Conservation (phyloP, 2,888 invertebrate species). For the Gandaritis pyraliata region DNA sequence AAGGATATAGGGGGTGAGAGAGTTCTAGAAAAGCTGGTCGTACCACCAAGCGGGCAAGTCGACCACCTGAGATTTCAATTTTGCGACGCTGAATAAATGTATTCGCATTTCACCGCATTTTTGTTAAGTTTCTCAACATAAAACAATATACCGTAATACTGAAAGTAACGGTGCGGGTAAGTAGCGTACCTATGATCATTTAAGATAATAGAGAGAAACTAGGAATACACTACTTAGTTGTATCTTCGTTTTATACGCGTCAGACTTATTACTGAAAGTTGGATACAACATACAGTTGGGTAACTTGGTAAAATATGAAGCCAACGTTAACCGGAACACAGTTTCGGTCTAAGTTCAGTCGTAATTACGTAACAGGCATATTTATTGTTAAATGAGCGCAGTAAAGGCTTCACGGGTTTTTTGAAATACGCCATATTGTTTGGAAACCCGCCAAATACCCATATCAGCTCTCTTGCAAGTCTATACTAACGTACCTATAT, state of each 20-base stretch:
- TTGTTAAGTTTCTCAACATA: conserved; percentile 62
- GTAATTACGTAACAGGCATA: conserved; percentile 35
- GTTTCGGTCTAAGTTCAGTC: conserved; percentile 9
- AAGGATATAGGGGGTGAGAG: conserved; percentile 43
- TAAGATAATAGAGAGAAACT: conserved; percentile 1
- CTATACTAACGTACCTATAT: conserved; percentile 41
- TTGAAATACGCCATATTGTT: conserved; percentile 57
- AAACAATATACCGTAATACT: conserved; percentile 51
- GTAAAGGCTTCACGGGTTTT: conserved; percentile 50
- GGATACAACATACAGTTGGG: conserved; percentile 4
- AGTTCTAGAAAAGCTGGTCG: conserved; percentile 55
- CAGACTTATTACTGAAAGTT: conserved; percentile 4
- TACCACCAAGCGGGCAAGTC: conserved; percentile 53
- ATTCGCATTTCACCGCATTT: conserved; percentile 67
- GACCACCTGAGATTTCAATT: conserved; percentile 83
- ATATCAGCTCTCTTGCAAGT: conserved; percentile 48
- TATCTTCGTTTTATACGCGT: neutral
- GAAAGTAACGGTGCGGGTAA: conserved; percentile 20
- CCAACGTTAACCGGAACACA: conserved; percentile 17
- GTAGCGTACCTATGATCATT: conserved; percentile 23
- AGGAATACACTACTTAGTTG: conserved; percentile 1
- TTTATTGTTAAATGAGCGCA: conserved; percentile 43
- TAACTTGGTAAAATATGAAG: conserved; percentile 9
- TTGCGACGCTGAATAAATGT: conserved; percentile 77
- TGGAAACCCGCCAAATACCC: conserved; percentile 63